Evolutionary conservation across 2,797 vertebrate genomes (phyloP), one percentile per base, ranked within the genome.

Genomic region (Yasuhikotakia modesta): DNA sequence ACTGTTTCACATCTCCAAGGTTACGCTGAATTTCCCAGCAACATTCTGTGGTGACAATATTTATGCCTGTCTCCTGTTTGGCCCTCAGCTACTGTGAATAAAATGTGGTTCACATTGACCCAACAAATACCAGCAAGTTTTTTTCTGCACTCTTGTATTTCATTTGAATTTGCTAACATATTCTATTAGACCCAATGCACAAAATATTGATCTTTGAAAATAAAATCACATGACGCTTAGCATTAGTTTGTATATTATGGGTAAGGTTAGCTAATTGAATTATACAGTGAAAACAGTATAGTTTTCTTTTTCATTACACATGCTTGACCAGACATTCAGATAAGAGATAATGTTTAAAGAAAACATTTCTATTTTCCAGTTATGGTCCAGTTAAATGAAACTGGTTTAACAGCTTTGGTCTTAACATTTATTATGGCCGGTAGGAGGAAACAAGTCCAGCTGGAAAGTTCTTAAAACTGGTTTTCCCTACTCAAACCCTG

Each of bases 361-460:
- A 61, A 60, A 39, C 7, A 50, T 4, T 8, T n/a, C 10, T 8
- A 13, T 45, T 4, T 52, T 52, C 30, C 3, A 0, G 19, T 70
- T 11, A 12, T 4, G 30, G 43, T 61, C 27, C 66, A 53, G 16
- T 43, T 55, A 1, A 55, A 55, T 0, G 24, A 14, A 77, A 53
- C 66, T 43, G 46, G 30, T 63, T 52, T 6, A 19, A 14, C 57
- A 14, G 30, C 57, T 63, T 61, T 68, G 17, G 30, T 63, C 21
- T 43, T 10, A 65, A 55, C 24, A 68, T 21, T 68, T 0, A 8
- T 35, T 4, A 17, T 35, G 39, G 27, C 64, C 48, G 57, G n/a
- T 5, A 48, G 5, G 0, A 83, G 46, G 64, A 85, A 81, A 80
- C 61, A 27, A 79, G 78, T 81, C 21, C 21, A 11, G 50, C 79